Evolutionary conservation across 2,113 vertebrate species (phyloP).

Genomic region (Trichomycterus rosablanca): DNA sequence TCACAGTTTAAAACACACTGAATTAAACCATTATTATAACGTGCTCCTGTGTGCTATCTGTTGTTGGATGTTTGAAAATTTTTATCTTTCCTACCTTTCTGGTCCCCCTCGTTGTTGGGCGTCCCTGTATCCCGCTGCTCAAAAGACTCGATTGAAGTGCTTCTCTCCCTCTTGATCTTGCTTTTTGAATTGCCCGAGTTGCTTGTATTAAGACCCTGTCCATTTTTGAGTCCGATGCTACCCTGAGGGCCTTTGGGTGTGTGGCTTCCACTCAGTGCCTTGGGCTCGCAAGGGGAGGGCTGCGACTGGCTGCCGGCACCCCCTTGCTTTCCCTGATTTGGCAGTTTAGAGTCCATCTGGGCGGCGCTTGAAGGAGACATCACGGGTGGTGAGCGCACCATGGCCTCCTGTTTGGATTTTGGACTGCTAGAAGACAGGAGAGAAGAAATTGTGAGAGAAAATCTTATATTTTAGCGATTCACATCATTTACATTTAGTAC

Average conservation of each 20-base stretch:
- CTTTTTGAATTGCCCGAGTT: constrained; percentile 90
- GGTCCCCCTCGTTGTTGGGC: constrained; percentile 82
- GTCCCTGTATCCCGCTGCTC: constrained; percentile 92
- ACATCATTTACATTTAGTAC: neutral
- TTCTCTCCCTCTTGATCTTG: constrained; percentile 95
- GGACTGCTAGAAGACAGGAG: constrained; percentile 74
- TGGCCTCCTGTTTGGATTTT: constrained; percentile 99
- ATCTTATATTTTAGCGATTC: neutral
- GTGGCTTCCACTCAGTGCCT: constrained; percentile 77
- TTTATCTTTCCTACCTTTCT: constrained; percentile 86
- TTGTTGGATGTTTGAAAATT: too few species aligned
- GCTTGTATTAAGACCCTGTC: constrained; percentile 80
- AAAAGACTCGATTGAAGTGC: constrained; percentile 93
- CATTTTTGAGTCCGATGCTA: constrained; percentile 95
- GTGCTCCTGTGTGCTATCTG: too few species aligned
- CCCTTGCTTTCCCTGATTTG: constrained; percentile 97
- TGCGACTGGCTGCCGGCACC: constrained; percentile 93
- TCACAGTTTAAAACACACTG: too few species aligned
- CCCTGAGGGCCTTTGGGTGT: constrained; percentile 82
- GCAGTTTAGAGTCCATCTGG: constrained; percentile 98
- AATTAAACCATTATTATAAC: too few species aligned
- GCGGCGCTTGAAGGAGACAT: constrained; percentile 97
- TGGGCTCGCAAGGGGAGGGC: constrained; percentile 93
- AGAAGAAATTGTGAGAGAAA: constrained; percentile 1
- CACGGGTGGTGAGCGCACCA: constrained; percentile 97